Percentiles rank a stretch among this genome's conserved stretches.
phyloP scores from a whole-genome alignment of 1,140 invertebrate species.

The Scaptomyza montana region DNA sequence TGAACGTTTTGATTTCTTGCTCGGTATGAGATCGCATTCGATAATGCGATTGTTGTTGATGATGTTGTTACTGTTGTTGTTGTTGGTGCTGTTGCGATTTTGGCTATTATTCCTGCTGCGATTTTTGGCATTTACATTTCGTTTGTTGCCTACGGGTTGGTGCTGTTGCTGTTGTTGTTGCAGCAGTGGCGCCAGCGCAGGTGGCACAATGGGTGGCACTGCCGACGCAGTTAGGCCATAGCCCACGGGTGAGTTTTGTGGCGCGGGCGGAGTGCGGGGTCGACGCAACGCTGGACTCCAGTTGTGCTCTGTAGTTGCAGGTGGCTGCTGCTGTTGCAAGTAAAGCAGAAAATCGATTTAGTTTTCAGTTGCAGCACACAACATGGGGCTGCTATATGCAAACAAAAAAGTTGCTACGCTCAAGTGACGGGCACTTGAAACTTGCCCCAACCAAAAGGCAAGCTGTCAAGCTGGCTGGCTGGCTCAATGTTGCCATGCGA shows the following conservation, averaged over 20 bases:
- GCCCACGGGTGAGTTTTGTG: conserved; percentile 75
- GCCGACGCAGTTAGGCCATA: conserved; percentile 45
- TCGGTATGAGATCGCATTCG: conserved; percentile 79
- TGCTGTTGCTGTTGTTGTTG: conserved; percentile 29
- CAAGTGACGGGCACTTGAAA: conserved; percentile 70
- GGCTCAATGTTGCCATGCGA: conserved; percentile 68
- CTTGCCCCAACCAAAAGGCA: conserved; percentile 8
- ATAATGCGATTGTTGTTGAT: conserved; percentile 67
- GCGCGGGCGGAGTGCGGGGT: conserved; percentile 69
- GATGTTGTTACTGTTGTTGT: conserved; percentile 39
- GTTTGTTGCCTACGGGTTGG: conserved; percentile 28
- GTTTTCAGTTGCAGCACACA: conserved; percentile 58
- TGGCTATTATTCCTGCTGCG: conserved; percentile 34
- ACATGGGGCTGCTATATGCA: background rate
- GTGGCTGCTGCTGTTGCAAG: conserved; percentile 43
- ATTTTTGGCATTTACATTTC: conserved; percentile 32
- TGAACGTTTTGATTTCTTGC: conserved; percentile 78
- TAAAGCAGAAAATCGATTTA: conserved; percentile 72
- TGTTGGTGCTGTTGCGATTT: conserved; percentile 29
- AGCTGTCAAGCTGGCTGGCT: conserved; percentile 14
- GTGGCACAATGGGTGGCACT: conserved; percentile 43
- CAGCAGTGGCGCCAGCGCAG: conserved; percentile 59
- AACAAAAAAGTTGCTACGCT: conserved; percentile 62
- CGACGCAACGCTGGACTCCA: conserved; percentile 65
- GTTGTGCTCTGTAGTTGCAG: conserved; percentile 35